Conservation (phyloP, 2,113 vertebrate genomes). For the Gallinago jamesoni region DNA sequence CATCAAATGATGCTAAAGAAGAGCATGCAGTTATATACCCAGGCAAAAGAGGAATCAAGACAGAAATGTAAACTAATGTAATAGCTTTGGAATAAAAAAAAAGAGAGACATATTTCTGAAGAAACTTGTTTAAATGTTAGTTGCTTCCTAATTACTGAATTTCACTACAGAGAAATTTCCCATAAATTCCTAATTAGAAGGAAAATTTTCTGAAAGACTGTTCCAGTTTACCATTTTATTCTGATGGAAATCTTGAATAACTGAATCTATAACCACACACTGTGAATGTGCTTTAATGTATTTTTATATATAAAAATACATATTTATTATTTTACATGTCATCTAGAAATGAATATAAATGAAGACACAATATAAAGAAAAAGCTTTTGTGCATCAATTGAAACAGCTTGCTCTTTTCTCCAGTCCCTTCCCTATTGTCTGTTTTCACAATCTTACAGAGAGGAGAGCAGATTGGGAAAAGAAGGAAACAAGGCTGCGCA, state of each 20-base stretch:
- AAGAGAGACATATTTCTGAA: not conserved
- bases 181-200: not conserved
- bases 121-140: not conserved
- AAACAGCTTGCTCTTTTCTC: not conserved
- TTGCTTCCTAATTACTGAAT: not conserved
- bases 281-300: not conserved
- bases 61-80: not conserved
- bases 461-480: not conserved
- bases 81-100: not conserved
- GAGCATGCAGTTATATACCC: not conserved
- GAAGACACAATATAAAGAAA: not conserved
- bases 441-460: not conserved
- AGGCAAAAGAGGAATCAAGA: not conserved
- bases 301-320: not conserved
- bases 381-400: not conserved
- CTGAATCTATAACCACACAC: not conserved
- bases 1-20: not conserved
- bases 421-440: not conserved
- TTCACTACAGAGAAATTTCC: not conserved
- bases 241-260: not conserved
- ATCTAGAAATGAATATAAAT: not conserved
- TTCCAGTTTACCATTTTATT: not conserved
- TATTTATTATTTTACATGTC: not conserved
- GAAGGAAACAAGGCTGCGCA: not conserved
- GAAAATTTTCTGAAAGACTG: not conserved